Base-by-base conservation (phyloP, 2,797 vertebrate genomes). In the Enteromius anoplus region DNA sequence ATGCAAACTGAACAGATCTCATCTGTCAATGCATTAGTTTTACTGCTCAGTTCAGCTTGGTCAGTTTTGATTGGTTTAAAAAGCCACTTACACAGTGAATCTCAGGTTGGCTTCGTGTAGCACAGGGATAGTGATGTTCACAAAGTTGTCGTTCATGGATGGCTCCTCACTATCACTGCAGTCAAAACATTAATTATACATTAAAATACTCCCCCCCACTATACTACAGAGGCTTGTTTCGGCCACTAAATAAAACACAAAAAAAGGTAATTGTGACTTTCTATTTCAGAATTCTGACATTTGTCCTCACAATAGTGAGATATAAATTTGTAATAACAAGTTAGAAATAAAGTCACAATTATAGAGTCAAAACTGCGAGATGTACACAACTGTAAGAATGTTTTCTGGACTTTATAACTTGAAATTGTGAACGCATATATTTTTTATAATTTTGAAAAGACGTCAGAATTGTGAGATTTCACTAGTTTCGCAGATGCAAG, bases 101-200 rank as follows among this genome's bases (percentile, higher is more conserved):
- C 94, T 92, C 79, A 98, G 89, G 86, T 94, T 94, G 8, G 93
- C 91, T 92, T 98, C 94, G 21, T 99, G 97, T 89, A 94, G 96
- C 75, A 98, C 95, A 49, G 96, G 95, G 86, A 98, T 96, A 86
- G 91, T 91, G 88, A 99, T 92, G 2, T 89, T 91, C 82, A 91
- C 93, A 55, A 82, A 88, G 90, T 99, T 99, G 88, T 99, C 96
- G n/a, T 26, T 12, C 73, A 96, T 86, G 0, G 93, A 93, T 5
- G 94, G 88, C 88, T 98, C 97, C 77, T 98, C 97, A 3, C 98
- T 99, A 93, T 99, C 98, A 92, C 98, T 99, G 86, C 81, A 90
- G 92, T 11, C 60, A 70, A n/a, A 78, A 62, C 12, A 64, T 12
- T 5, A 14, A 45, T 55, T 34, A n/a, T 29, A 29, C 8, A 62